phyloP scores from a whole-genome alignment of 2,888 invertebrate genomes.

The Xanthia icteritia region DNA sequence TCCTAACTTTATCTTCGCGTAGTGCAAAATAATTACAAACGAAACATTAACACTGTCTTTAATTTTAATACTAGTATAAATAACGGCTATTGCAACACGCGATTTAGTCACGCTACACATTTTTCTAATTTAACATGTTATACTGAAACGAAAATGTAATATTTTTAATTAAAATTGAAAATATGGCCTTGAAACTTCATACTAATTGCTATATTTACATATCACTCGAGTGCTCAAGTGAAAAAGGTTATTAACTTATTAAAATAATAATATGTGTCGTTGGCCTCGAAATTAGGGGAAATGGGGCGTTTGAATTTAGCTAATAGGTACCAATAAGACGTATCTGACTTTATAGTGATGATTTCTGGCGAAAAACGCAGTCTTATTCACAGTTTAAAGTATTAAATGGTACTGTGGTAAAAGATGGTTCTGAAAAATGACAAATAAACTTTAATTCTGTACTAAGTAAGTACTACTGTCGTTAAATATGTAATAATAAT shows the following conservation, averaged over 20 bases:
- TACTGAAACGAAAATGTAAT: conserved; percentile 13
- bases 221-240: background rate
- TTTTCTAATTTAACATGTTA: conserved; percentile 18
- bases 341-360: background rate
- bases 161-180: conserved; percentile 48
- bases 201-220: conserved; percentile 9
- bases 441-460: background rate
- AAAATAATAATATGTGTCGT: background rate
- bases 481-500: background rate
- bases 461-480: too few species aligned
- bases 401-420: background rate
- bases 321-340: background rate
- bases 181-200: conserved; percentile 29
- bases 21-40: conserved; percentile 26
- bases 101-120: conserved; percentile 52
- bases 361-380: background rate
- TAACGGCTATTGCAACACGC: conserved; percentile 46
- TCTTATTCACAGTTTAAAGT: background rate
- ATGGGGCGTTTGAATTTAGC: background rate
- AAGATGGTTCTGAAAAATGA: background rate
- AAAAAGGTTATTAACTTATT: background rate
- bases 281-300: conserved; percentile 13
- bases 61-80: conserved; percentile 29
- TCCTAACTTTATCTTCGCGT: background rate
- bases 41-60: background rate